phyloP scores from a whole-genome alignment of 92 coral and sea anemone species.

The Porites divaricata region DNA sequence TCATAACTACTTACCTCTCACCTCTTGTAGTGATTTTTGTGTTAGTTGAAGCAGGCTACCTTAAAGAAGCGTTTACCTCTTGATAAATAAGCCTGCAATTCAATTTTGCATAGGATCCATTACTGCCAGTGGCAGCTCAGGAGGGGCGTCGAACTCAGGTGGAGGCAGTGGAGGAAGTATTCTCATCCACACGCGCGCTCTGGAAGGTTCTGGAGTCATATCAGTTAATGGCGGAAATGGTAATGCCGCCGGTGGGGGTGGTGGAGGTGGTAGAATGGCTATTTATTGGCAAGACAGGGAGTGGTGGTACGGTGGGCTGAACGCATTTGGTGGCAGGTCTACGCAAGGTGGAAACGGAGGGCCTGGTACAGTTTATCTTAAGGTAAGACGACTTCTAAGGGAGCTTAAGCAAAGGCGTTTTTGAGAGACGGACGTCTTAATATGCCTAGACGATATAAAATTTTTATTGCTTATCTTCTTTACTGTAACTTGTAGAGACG shows the following conservation, averaged over 20 bases:
- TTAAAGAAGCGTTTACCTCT: too few relatives aligned
- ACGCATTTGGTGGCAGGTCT: slow-evolving; percentile 86
- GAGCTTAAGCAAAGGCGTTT: not conserved
- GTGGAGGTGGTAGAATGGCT: slow-evolving; percentile 94
- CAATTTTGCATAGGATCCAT: slow-evolving; percentile 65
- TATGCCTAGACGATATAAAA: too few relatives aligned
- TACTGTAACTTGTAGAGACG: too few relatives aligned
- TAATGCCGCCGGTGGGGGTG: slow-evolving; percentile 85
- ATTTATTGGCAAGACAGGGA: slow-evolving; percentile 95
- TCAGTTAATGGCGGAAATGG: slow-evolving; percentile 92
- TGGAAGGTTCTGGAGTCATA: slow-evolving; percentile 94
- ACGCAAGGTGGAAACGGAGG: slow-evolving; percentile 81
- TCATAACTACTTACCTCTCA: too few relatives aligned
- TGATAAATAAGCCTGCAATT: too few relatives aligned
- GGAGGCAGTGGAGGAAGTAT: slow-evolving; percentile 99
- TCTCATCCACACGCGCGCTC: slow-evolving; percentile 75
- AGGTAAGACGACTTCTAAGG: slow-evolving; percentile 61
- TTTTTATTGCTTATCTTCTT: too few relatives aligned
- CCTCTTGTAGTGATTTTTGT: too few relatives aligned
- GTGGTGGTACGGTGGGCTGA: slow-evolving; percentile 94
- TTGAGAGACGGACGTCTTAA: too few relatives aligned
- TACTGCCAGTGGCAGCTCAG: slow-evolving; percentile 71
- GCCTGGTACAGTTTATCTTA: slow-evolving; percentile 85
- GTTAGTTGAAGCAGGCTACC: too few relatives aligned
- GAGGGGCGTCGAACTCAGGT: slow-evolving; percentile 66